These are phyloP conservation scores for Lerema accius DNA, from an alignment of 1,140 invertebrate species.

Conservation along the genomic window DNA sequence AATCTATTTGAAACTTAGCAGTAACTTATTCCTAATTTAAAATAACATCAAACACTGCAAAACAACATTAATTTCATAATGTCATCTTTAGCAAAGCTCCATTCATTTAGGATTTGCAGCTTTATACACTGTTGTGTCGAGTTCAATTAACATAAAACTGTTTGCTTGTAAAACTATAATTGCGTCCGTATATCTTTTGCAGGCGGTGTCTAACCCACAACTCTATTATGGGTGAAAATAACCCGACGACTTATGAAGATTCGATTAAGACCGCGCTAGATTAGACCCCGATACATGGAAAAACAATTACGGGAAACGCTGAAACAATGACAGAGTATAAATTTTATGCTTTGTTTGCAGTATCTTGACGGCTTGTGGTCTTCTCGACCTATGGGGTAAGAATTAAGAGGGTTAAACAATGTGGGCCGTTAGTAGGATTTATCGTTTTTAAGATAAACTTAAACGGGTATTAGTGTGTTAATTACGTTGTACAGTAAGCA, in stretches of 20 bases:
- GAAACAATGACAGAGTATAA: slow-evolving; percentile 74
- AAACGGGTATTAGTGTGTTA: slow-evolving; percentile 55
- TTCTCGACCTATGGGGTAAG: slow-evolving; percentile 27
- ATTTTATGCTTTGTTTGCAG: slow-evolving; percentile 73
- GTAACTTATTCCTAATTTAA: too few species aligned
- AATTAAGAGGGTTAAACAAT: slow-evolving; percentile 65
- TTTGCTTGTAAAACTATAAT: slow-evolving; percentile 54
- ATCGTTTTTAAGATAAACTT: slow-evolving; percentile 75
- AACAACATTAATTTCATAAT: slow-evolving; percentile 23
- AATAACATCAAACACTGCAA: slow-evolving; percentile 8
- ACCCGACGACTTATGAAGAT: slow-evolving; percentile 69
- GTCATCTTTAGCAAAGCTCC: slow-evolving; percentile 27
- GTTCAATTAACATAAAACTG: slow-evolving; percentile 60
- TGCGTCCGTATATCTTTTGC: slow-evolving; percentile 58
- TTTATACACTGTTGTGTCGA: slow-evolving; percentile 41
- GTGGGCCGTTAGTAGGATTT: slow-evolving; percentile 68
- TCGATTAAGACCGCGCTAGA: slow-evolving; percentile 67
- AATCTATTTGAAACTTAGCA: too few species aligned
- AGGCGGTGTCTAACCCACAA: slow-evolving; percentile 52
- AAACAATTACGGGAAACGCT: slow-evolving; percentile 79
- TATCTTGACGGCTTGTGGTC: slow-evolving; percentile 71
- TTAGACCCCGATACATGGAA: slow-evolving; percentile 77
- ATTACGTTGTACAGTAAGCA: slow-evolving; percentile 29
- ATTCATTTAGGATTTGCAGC: slow-evolving; percentile 34
- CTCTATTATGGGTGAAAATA: slow-evolving; percentile 57